Conservation (phyloP, 1,140 invertebrate species). For the Leptoteleia sp. region DNA sequence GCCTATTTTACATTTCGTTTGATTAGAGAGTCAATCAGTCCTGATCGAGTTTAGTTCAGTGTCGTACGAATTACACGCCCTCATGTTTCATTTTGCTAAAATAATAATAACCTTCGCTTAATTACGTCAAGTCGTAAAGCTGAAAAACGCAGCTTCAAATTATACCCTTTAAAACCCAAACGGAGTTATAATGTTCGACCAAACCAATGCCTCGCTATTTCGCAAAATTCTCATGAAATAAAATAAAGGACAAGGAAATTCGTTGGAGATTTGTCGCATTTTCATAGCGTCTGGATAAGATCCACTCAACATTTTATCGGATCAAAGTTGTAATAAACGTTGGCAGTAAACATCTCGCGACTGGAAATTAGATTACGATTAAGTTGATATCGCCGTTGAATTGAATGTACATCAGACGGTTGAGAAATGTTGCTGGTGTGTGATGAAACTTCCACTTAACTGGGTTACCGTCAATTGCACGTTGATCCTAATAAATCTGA, state of each 20-base stretch:
- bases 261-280: too few relatives aligned
- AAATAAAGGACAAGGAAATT: too few relatives aligned
- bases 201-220: neutral
- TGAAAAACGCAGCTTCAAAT: too few relatives aligned
- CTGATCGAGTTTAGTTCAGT: neutral
- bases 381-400: constrained; percentile 1
- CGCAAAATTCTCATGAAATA: neutral
- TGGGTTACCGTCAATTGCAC: constrained; percentile 25
- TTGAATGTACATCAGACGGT: constrained; percentile 8
- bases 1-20: neutral
- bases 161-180: too few relatives aligned
- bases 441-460: constrained; percentile 19
- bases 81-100: too few relatives aligned
- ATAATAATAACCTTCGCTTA: too few relatives aligned
- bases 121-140: too few relatives aligned
- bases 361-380: neutral
- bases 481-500: constrained; percentile 26
- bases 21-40: neutral
- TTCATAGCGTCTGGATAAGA: too few relatives aligned
- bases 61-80: too few relatives aligned
- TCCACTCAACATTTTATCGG: constrained; percentile 2
- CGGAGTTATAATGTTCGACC: neutral
- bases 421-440: constrained; percentile 6
- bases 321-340: neutral
- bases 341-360: constrained; percentile 1